Evolutionary conservation across 2,888 invertebrate genomes (phyloP), one percentile per base, ranked within the genome.

Genomic region (Amphipyra tragopoginis): DNA sequence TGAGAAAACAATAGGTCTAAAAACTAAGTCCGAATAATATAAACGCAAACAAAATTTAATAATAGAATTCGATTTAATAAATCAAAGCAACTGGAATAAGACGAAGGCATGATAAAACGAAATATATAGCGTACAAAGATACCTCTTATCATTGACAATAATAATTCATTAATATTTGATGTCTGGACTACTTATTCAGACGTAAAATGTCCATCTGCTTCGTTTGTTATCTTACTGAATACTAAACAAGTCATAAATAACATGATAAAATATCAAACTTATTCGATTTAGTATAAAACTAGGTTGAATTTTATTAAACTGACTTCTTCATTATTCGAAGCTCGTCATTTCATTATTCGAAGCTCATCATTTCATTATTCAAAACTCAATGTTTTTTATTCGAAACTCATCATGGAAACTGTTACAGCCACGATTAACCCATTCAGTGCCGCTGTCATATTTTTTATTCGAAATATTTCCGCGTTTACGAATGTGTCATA

Each of bases 111-210:
- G 73, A 73, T 77, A 67, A 77, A 57, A 64, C 15, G 15, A 63
- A 65, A 77, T 76, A 66, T 68, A 75, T 58, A 71, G 58, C 54
- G 39, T 38, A 56, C 34, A 53, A 50, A 50, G 67, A 67, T 67
- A 62, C 48, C 64, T 55, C 70, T 81, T 81, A 81, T 81, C 74
- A 60, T 48, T n/a, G 52, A 69, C 72, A 75, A 82, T 85, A 75
- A 82, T 85, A 82, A 85, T 78, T 87, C 82, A 84, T 81, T 75
- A 79, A 75, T 67, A 80, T 80, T 76, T 75, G 76, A 86, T 72
- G 72, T 77, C 75, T 70, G 77, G 76, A 81, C 83, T 79, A 79
- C 81, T 84, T 86, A 83, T 76, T 76, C 60, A 57, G 67, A 74
- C 69, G 57, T 66, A 52, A 57, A 66, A 65, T 65, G 49, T 58